Percentiles rank a stretch among this genome's conserved stretches.
Conservation (phyloP, 2,113 vertebrate species). For the Ammodytes marinus region DNA sequence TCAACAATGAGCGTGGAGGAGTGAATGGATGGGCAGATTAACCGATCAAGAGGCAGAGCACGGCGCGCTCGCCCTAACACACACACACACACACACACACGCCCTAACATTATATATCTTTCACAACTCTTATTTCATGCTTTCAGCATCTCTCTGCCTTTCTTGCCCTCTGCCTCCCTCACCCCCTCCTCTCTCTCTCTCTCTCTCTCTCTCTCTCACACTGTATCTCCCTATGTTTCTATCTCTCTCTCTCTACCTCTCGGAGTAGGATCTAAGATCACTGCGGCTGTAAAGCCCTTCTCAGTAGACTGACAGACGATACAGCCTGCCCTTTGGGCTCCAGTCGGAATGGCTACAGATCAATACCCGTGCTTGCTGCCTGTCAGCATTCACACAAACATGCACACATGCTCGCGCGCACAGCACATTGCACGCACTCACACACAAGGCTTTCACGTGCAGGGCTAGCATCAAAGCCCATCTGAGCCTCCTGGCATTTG, state of each 20-base stretch:
- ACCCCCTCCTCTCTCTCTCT: neutral
- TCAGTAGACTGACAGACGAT: conserved; percentile 76
- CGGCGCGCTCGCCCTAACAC: conserved; percentile 4
- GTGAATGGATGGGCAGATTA: conserved; percentile 1
- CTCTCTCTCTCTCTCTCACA: neutral
- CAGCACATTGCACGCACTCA: neutral
- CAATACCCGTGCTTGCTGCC: conserved; percentile 74
- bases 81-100: conserved; percentile 8
- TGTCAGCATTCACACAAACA: conserved; percentile 68
- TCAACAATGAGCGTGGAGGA: conserved; percentile 34
- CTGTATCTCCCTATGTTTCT: no score
- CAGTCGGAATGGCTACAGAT: conserved; percentile 72
- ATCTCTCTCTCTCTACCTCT: neutral
- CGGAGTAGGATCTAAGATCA: conserved; percentile 63
- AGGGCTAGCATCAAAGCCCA: conserved; percentile 68
- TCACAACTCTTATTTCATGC: conserved; percentile 28
- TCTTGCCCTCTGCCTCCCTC: conserved; percentile 13
- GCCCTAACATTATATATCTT: neutral
- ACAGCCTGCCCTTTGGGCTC: conserved; percentile 73
- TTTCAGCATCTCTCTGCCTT: conserved; percentile 30
- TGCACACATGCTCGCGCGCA: neutral
- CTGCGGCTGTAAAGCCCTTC: conserved; percentile 67
- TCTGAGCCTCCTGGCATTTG: conserved; percentile 58
- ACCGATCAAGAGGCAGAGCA: neutral
- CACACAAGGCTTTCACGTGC: conserved; percentile 34